Conservation (phyloP, 2,888 invertebrate species). For the Tineola bisselliella region DNA sequence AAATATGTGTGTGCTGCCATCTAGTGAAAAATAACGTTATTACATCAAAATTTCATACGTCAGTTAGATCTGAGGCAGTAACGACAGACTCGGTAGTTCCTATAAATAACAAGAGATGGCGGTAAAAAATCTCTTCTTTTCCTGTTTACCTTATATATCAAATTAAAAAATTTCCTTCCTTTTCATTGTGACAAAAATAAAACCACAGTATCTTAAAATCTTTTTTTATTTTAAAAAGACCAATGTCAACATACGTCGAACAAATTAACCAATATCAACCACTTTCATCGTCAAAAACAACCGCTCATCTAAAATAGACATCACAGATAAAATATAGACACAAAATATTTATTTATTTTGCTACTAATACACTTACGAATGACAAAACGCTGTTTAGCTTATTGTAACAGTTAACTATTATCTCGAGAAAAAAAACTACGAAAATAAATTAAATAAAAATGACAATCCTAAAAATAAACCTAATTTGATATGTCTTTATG, state of each 20-base stretch:
- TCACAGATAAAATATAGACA: conserved; percentile 63
- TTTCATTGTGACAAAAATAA: conserved; percentile 14
- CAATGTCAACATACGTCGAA: conserved; percentile 34
- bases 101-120: too few relatives aligned
- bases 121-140: too few relatives aligned
- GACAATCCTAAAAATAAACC: not conserved
- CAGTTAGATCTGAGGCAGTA: too few relatives aligned
- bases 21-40: too few relatives aligned
- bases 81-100: too few relatives aligned
- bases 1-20: too few relatives aligned
- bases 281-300: conserved; percentile 21
- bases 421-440: not conserved
- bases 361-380: conserved; percentile 30
- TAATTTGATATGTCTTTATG: not conserved
- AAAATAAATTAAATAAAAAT: not conserved
- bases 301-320: conserved; percentile 53
- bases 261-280: not conserved
- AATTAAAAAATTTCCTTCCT: too few relatives aligned
- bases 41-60: too few relatives aligned
- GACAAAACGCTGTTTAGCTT: conserved; percentile 26
- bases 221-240: conserved; percentile 51
- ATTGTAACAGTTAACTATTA: not conserved
- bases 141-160: too few relatives aligned
- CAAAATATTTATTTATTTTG: conserved; percentile 42
- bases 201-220: conserved; percentile 29